Base-by-base conservation (phyloP, 2,888 invertebrate species). In the Drosophila leonis region DNA sequence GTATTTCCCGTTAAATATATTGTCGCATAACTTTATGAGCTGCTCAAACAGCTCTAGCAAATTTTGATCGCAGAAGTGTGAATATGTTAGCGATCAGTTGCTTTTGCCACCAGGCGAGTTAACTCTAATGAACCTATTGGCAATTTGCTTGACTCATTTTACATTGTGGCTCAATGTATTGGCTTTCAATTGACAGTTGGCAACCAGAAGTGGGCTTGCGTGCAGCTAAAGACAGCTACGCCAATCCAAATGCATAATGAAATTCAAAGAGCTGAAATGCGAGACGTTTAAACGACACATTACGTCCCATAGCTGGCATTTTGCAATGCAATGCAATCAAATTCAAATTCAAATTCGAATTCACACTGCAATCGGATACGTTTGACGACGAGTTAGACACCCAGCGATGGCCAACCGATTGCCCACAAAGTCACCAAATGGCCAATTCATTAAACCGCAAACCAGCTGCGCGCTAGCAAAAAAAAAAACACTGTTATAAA, bases 111-210 rank as follows among this genome's bases (percentile, higher is more conserved):
- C 37, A 37, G 55, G 9, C n/a, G 42, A 41, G 64, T 71, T 69
- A 74, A 59, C 64, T 60, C 44, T 66, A 61, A 78, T 78, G 63
- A 56, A 75, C 73, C 44, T 54, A 49, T 57, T 59, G 41, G 9
- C 65, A 56, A 51, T 60, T 55, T 46, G 35, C 20, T 55, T 49
- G 66, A 39, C 66, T 52, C 52, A 54, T 31, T 56, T 55, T 49
- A 61, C 67, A 65, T 65, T 65, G 73, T 73, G 73, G 41, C 68
- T 59, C 54, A 64, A 65, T 68, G 80, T 88, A 85, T 83, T 76
- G 80, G 51, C 83, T 88, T 88, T 68, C 83, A 70, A 72, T 70
- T 82, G 83, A 73, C 83, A 84, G 82, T 75, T 65, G 44, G 29
- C 24, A 37, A 24, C 18, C 61, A 64, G 65, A 63, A 55, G 65